Percentiles rank a stretch among this genome's conserved stretches.
Conservation (phyloP, 92 coral and sea anemone genomes). For the Siderastrea radians region DNA sequence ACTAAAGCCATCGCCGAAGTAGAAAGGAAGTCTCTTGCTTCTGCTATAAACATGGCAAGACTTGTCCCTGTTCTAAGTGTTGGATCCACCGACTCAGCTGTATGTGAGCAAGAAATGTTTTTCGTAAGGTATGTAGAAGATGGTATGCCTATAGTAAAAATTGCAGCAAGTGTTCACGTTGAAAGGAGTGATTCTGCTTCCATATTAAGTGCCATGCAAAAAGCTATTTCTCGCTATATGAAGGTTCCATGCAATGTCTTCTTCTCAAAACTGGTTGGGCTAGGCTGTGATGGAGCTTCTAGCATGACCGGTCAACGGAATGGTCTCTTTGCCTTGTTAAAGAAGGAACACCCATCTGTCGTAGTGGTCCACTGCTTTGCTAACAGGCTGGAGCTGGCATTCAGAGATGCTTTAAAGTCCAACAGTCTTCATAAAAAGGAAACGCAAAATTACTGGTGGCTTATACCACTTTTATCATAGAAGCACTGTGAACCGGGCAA, state of each 20-base stretch:
- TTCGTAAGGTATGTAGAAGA: slow-evolving; percentile 45
- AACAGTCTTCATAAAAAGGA: not conserved
- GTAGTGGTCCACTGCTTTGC: slow-evolving; percentile 54
- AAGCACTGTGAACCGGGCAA: slow-evolving; percentile 65
- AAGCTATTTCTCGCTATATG: slow-evolving; percentile 11
- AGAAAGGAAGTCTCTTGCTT: slow-evolving; percentile 34
- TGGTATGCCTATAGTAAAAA: slow-evolving; percentile 39
- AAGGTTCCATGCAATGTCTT: not conserved
- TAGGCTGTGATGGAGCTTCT: slow-evolving; percentile 59
- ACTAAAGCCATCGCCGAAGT: slow-evolving; percentile 26
- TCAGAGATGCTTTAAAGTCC: slow-evolving; percentile 22
- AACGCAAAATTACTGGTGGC: slow-evolving; percentile 39
- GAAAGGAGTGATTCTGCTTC: slow-evolving; percentile 45
- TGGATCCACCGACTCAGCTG: slow-evolving; percentile 60
- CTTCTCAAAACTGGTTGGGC: slow-evolving; percentile 15
- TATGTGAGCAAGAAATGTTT: slow-evolving; percentile 57
- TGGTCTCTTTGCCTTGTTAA: slow-evolving; percentile 32
- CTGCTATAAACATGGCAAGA: slow-evolving; percentile 21
- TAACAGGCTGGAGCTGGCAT: slow-evolving; percentile 44
- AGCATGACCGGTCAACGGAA: slow-evolving; percentile 28
- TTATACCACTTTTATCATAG: slow-evolving; percentile 56
- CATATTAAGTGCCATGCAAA: slow-evolving; percentile 31
- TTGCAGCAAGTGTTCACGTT: slow-evolving; percentile 46
- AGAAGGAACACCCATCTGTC: slow-evolving; percentile 13
- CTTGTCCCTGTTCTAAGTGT: slow-evolving; percentile 38